These are phyloP conservation scores for Cuculus canorus DNA, from an alignment of 2,797 vertebrate genomes.

Conservation along the genomic window DNA sequence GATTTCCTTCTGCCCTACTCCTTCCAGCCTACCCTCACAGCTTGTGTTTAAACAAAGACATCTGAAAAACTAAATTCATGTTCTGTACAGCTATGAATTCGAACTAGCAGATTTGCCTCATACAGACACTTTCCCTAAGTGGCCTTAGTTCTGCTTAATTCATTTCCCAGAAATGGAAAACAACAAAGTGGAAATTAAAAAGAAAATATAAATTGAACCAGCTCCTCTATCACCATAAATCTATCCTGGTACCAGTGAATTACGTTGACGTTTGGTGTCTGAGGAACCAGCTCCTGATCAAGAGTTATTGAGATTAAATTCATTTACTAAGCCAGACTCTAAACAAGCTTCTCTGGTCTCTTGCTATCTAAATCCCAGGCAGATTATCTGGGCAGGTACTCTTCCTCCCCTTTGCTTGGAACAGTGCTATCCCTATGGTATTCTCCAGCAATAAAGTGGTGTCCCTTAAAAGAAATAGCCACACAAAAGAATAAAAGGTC, in stretches of 20 bases:
- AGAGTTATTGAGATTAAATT: neutral
- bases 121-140: neutral
- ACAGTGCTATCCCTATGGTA: neutral
- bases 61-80: neutral
- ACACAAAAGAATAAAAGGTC: neutral
- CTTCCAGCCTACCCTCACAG: neutral
- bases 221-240: neutral
- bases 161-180: neutral
- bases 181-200: constrained; percentile 19
- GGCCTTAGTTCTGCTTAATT: neutral
- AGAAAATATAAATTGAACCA: neutral
- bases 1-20: neutral
- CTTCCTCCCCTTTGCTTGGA: neutral
- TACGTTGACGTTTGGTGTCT: neutral
- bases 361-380: neutral
- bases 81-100: neutral
- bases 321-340: neutral
- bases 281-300: neutral
- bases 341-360: neutral
- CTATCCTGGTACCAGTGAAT: neutral
- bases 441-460: neutral
- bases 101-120: neutral
- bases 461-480: neutral
- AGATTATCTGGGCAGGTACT: neutral
- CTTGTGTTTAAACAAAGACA: neutral